These are phyloP conservation scores for Lepisosteus osseus DNA, from an alignment of 2,113 vertebrate species.

Conservation along the genomic window DNA sequence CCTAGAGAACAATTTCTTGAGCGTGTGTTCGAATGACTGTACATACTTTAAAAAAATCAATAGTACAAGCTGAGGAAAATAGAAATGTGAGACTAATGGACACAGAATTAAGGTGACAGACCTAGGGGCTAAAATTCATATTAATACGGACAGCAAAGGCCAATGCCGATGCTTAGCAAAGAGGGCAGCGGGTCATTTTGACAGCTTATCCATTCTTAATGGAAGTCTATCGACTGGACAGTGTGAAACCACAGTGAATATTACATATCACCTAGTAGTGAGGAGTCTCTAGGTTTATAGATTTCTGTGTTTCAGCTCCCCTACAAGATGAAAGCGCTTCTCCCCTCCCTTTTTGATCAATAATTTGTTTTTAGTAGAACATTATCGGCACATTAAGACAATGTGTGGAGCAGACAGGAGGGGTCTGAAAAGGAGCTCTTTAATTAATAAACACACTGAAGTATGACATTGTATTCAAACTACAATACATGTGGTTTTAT, in stretches of 20 bases:
- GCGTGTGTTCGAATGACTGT: conserved; percentile 55
- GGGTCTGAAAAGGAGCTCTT: conserved; percentile 14
- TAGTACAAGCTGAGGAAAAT: conserved; percentile 69
- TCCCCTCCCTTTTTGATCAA: conserved; percentile 56
- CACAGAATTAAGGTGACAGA: conserved; percentile 69
- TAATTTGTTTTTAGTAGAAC: conserved; percentile 58
- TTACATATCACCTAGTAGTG: conserved; percentile 67
- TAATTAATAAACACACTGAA: conserved; percentile 23
- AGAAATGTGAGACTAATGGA: conserved; percentile 90
- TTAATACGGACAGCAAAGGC: conserved; percentile 74
- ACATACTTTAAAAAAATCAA: conserved; percentile 70
- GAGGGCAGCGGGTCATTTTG: conserved; percentile 71
- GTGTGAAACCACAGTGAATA: conserved; percentile 72
- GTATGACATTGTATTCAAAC: conserved; percentile 1
- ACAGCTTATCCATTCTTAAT: conserved; percentile 77
- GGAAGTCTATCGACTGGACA: conserved; percentile 80
- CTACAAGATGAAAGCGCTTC: conserved; percentile 44
- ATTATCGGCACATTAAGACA: conserved; percentile 58
- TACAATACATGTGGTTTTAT: too few relatives aligned
- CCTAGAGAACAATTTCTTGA: conserved; percentile 56
- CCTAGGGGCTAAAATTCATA: conserved; percentile 70
- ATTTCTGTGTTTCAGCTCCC: conserved; percentile 63
- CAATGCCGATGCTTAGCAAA: conserved; percentile 56
- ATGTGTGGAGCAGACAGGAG: conserved; percentile 38
- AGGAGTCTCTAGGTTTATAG: conserved; percentile 67